Percentiles rank a stretch among this genome's conserved stretches.
phyloP scores from a whole-genome alignment of 2,888 invertebrate species.

The Lymantria dispar region DNA sequence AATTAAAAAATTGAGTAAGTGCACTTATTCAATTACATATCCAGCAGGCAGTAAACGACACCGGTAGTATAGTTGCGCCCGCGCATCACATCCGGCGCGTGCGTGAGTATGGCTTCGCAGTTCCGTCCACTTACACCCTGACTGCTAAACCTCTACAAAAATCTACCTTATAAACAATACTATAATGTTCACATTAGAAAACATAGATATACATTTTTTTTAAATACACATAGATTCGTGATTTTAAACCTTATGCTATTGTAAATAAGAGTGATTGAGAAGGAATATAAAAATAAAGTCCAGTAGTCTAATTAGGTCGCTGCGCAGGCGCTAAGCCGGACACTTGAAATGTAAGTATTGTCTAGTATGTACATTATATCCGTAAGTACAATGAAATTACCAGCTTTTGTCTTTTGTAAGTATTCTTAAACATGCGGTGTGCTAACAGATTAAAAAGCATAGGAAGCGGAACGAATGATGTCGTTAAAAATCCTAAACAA shows the following conservation, averaged over 20 bases:
- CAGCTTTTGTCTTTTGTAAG: conserved; percentile 1
- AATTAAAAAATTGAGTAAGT: conserved; percentile 44
- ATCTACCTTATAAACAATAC: conserved; percentile 1
- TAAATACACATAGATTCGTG: background rate
- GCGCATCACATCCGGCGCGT: conserved; percentile 75
- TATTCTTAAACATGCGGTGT: background rate
- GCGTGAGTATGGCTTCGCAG: conserved; percentile 75
- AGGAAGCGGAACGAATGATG: background rate
- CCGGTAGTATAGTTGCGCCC: conserved; percentile 64
- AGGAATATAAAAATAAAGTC: background rate
- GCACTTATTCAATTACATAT: conserved; percentile 57
- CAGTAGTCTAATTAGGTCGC: conserved; percentile 26
- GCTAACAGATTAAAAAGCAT: background rate
- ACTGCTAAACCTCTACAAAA: background rate
- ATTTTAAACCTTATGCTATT: background rate
- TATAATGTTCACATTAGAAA: background rate
- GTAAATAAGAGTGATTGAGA: accelerated
- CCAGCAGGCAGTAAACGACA: conserved; percentile 58
- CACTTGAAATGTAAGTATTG: conserved; percentile 38
- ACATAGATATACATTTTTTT: background rate
- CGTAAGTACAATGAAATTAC: conserved; percentile 15
- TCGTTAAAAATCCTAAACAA: no score
- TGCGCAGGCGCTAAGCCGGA: conserved; percentile 44
- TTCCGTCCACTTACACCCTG: conserved; percentile 50
- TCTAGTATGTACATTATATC: conserved; percentile 20